phyloP scores from a whole-genome alignment of 2,797 vertebrate species.

The Pygocentrus nattereri region DNA sequence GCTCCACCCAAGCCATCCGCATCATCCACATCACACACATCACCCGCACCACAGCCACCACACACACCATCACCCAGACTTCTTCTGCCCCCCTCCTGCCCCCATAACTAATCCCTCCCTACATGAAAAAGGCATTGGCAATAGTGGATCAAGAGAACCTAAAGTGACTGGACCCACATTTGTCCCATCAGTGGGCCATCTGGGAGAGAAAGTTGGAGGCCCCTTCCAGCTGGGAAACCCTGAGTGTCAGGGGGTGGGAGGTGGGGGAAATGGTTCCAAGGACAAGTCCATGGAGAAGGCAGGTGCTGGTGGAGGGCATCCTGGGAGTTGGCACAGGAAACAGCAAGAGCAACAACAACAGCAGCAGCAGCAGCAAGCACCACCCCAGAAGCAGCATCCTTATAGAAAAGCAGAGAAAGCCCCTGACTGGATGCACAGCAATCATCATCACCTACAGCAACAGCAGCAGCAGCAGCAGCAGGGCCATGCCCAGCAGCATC shows the following conservation, averaged over 20 bases:
- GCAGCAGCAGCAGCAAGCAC: conserved; percentile 77
- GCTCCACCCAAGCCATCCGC: conserved; percentile 85
- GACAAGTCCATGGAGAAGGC: conserved; percentile 84
- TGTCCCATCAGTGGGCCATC: conserved; percentile 89
- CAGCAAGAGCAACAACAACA: conserved; percentile 82
- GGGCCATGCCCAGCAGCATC: conserved; percentile 73
- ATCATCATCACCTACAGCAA: conserved; percentile 73
- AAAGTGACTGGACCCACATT: conserved; percentile 90
- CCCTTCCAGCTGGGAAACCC: conserved; percentile 87
- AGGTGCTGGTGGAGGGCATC: conserved; percentile 68
- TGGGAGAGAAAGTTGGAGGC: conserved; percentile 85
- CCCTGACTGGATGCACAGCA: conserved; percentile 86
- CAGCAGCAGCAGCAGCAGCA: conserved; percentile 76
- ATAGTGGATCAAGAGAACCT: conserved; percentile 80
- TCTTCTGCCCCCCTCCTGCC: conserved; percentile 89
- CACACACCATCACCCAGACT: conserved; percentile 82
- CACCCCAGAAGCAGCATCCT: conserved; percentile 78
- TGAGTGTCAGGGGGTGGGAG: conserved; percentile 83
- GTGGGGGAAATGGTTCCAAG: conserved; percentile 79
- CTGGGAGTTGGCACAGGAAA: conserved; percentile 81
- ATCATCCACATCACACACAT: conserved; percentile 86
- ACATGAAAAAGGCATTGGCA: conserved; percentile 81
- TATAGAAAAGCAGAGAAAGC: conserved; percentile 89
- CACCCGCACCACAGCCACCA: conserved; percentile 78
- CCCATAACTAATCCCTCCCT: conserved; percentile 78